Evolutionary conservation across 2,113 vertebrate genomes (phyloP).

Genomic region (Alouatta palliata): DNA sequence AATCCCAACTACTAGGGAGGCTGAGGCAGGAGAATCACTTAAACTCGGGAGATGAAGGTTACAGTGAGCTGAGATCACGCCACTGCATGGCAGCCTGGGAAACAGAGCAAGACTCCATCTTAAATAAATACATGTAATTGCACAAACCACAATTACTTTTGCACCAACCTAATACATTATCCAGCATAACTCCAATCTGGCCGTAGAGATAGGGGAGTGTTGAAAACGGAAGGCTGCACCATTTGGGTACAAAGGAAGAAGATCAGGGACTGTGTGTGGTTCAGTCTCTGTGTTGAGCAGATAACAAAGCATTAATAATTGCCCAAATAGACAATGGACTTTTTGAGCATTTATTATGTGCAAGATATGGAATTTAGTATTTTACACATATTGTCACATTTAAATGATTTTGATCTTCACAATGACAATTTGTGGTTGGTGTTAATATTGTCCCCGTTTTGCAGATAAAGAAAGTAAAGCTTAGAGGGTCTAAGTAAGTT

Average conservation of each 20-base stretch:
- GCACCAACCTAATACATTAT: neutral
- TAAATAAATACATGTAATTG: too few relatives aligned
- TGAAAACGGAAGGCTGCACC: neutral
- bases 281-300: neutral
- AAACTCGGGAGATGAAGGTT: too few relatives aligned
- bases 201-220: neutral
- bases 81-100: too few relatives aligned
- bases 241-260: neutral
- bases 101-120: too few relatives aligned
- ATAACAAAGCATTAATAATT: neutral
- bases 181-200: neutral
- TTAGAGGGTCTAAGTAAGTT: neutral
- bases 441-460: neutral
- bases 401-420: neutral
- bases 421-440: neutral
- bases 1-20: too few relatives aligned
- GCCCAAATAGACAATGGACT: neutral
- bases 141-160: too few relatives aligned
- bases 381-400: neutral
- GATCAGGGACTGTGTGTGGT: neutral
- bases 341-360: neutral
- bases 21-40: too few relatives aligned
- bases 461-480: neutral
- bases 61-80: too few relatives aligned
- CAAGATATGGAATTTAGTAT: neutral